Base-by-base conservation (phyloP, 2,888 invertebrate species). In the Amiota communis region DNA sequence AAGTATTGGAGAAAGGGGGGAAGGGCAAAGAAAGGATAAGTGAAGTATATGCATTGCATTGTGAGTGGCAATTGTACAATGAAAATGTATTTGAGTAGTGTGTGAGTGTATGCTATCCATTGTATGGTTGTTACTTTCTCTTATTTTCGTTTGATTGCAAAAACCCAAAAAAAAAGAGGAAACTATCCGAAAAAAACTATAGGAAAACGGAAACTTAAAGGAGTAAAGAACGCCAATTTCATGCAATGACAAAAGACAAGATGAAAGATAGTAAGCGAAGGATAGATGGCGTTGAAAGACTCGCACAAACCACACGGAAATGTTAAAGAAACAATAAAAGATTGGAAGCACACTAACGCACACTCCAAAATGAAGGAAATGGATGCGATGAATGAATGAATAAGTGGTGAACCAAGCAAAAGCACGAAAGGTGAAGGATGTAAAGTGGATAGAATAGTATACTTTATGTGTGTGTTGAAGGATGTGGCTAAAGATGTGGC, bases 161-260 rank as follows among this genome's bases (percentile, higher is more conserved):
- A 49, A 65, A 12, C 47, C 9, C 11, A 36, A 65, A 65, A 65
- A 20, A 17, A 9, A 63, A 46, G n/a, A 63, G 11, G 48, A 65
- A 57, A 17, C 59, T 59, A 36, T 36, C 17, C 20, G 4, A 57
- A 20, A 59, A 59, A 15, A 59, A n/a, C 15, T 56, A 56, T 56
- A 17, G 36, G 6, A 36, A 36, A 36, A 36, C 6, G 36, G 36
- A 36, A 36, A 36, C 36, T 36, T 4, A 65, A 65, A 48, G 65
- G 20, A 65, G 65, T 65, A 65, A 65, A 59, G 17, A 49, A 65
- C 48, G 48, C 65, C 65, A 65, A 65, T 65, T 65, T 65, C 65
- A 65, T 36, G 48, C 48, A 48, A 17, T 48, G 48, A 65, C n/a
- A 65, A 65, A 17, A 48, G 65, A 65, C 15, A 12, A 6, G 48